phyloP scores from a whole-genome alignment of 2,888 invertebrate genomes.

The Apodemia duryi region DNA sequence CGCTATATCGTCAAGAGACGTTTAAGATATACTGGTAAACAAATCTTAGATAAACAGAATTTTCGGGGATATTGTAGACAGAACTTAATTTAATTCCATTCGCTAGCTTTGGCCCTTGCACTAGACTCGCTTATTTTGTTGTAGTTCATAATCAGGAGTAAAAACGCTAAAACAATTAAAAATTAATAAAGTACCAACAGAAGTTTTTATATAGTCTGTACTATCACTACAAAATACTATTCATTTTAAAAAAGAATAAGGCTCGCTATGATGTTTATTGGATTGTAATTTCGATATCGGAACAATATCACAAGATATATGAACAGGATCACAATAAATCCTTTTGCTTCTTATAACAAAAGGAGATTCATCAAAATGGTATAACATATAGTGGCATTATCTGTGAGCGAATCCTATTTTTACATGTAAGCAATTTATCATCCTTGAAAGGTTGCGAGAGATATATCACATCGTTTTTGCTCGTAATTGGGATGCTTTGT shows the following conservation, averaged over 20 bases:
- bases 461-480: constrained; percentile 7
- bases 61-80: too few relatives aligned
- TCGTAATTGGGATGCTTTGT: constrained; percentile 6
- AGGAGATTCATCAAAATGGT: constrained; percentile 22
- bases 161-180: too few relatives aligned
- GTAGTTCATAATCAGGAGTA: too few relatives aligned
- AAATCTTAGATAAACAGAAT: background rate
- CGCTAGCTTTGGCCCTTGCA: too few relatives aligned
- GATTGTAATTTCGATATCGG: background rate
- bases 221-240: too few relatives aligned
- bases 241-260: too few relatives aligned
- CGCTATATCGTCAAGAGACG: constrained; percentile 8
- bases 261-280: background rate
- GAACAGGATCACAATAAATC: constrained; percentile 23
- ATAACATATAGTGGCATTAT: constrained; percentile 19
- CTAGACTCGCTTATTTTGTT: too few relatives aligned
- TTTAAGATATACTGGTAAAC: constrained; percentile 10
- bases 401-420: constrained; percentile 21
- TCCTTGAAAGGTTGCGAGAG: constrained; percentile 13
- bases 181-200: too few relatives aligned
- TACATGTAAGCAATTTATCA: constrained; percentile 25
- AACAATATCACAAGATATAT: background rate
- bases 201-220: too few relatives aligned
- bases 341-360: constrained; percentile 21
- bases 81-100: too few relatives aligned